phyloP scores from a whole-genome alignment of 1,140 invertebrate genomes.

The Calliphora vicina region DNA sequence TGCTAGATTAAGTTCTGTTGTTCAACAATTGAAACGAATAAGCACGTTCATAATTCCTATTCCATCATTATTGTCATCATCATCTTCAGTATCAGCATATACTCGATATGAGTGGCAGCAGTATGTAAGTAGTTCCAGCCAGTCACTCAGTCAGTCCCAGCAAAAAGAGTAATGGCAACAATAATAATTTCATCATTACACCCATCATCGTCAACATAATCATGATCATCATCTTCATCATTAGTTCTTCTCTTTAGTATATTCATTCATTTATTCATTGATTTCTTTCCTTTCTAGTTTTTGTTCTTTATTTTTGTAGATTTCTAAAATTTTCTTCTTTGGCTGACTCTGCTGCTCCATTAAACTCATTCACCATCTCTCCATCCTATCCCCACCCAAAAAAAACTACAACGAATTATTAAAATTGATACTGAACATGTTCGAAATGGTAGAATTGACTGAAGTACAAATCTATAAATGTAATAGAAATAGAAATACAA shows the following conservation, averaged over 20 bases:
- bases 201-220: too few relatives aligned
- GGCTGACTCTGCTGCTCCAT: too few relatives aligned
- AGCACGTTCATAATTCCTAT: background rate
- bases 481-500: too few relatives aligned
- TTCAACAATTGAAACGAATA: background rate
- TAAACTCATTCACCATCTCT: too few relatives aligned
- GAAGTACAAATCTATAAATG: background rate
- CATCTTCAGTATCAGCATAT: background rate
- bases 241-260: too few relatives aligned
- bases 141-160: background rate
- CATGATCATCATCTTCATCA: too few relatives aligned
- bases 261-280: background rate
- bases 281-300: background rate
- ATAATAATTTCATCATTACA: too few relatives aligned
- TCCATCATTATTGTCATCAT: background rate
- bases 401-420: background rate
- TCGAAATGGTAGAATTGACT: background rate
- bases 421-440: background rate
- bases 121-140: too few relatives aligned
- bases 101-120: too few relatives aligned
- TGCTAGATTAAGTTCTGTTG: conserved; percentile 4
- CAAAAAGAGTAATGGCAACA: background rate
- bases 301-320: background rate
- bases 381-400: background rate
- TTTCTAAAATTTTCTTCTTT: background rate